phyloP scores from a whole-genome alignment of 2,113 vertebrate genomes.

The Xiphorhynchus elegans region DNA sequence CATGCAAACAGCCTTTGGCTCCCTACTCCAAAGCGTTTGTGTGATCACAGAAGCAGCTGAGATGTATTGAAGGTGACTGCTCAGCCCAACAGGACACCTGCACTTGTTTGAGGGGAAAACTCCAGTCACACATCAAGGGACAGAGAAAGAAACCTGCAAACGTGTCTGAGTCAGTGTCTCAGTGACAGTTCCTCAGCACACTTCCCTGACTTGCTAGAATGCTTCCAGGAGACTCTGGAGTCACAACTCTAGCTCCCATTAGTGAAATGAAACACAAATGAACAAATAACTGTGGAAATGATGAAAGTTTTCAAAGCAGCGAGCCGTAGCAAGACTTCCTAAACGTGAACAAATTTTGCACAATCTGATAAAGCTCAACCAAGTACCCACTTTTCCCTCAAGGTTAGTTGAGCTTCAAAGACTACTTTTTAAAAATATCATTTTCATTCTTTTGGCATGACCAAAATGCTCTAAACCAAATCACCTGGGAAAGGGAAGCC shows the following conservation, averaged over 20 bases:
- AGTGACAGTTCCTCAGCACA: background rate
- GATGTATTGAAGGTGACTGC: background rate
- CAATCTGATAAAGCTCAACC: background rate
- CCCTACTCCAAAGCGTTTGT: background rate
- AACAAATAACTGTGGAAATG: background rate
- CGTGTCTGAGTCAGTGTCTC: background rate
- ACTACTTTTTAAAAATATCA: background rate
- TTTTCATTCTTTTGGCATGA: background rate
- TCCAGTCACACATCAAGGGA: background rate
- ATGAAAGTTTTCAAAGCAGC: background rate
- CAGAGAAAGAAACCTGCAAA: slow-evolving; percentile 5
- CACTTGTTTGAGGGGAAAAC: background rate
- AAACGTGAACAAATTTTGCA: background rate
- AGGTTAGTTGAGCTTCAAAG: background rate
- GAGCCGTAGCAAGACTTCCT: background rate
- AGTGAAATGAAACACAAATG: background rate
- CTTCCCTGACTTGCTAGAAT: background rate
- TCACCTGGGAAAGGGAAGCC: background rate
- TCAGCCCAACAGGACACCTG: background rate
- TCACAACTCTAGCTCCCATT: background rate
- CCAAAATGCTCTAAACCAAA: background rate
- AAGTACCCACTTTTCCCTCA: background rate
- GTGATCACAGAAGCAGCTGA: background rate
- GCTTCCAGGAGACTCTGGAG: background rate
- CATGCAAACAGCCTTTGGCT: background rate